Percentiles rank a stretch among this genome's conserved stretches.
These are phyloP conservation scores for Chelonoidis abingdonii DNA, from an alignment of 2,113 vertebrate species.

Conservation along the genomic window DNA sequence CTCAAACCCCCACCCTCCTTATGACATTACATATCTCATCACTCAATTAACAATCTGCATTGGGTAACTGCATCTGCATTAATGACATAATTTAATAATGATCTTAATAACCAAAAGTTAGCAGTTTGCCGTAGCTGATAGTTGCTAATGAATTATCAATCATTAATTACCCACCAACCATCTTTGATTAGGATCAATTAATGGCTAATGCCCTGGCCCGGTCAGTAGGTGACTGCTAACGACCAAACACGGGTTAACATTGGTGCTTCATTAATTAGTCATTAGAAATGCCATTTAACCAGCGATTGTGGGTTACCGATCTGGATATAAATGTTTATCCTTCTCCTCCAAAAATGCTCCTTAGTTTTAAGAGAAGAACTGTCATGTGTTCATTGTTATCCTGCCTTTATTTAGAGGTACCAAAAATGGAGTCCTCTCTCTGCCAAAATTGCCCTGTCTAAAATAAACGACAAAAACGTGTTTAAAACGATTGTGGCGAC, in stretches of 20 bases:
- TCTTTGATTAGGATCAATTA: background rate
- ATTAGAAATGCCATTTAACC: background rate
- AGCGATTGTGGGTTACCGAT: background rate
- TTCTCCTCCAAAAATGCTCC: background rate
- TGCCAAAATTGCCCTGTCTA: background rate
- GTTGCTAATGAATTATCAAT: background rate
- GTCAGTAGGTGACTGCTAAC: background rate
- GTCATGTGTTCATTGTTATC: background rate
- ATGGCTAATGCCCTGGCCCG: background rate
- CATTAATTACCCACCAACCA: background rate
- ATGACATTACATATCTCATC: background rate
- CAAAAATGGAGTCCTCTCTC: background rate
- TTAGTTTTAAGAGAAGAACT: background rate
- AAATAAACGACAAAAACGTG: background rate
- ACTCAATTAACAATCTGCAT: background rate
- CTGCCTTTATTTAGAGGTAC: background rate
- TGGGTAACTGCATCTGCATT: background rate
- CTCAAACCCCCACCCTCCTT: background rate
- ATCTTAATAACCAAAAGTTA: background rate
- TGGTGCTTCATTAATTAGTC: background rate
- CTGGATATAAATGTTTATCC: background rate
- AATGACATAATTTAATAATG: background rate
- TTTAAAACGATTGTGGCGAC: background rate
- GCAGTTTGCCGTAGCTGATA: background rate
- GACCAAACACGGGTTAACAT: background rate